Conservation (phyloP, 1,140 invertebrate species). For the Platyura marginata region DNA sequence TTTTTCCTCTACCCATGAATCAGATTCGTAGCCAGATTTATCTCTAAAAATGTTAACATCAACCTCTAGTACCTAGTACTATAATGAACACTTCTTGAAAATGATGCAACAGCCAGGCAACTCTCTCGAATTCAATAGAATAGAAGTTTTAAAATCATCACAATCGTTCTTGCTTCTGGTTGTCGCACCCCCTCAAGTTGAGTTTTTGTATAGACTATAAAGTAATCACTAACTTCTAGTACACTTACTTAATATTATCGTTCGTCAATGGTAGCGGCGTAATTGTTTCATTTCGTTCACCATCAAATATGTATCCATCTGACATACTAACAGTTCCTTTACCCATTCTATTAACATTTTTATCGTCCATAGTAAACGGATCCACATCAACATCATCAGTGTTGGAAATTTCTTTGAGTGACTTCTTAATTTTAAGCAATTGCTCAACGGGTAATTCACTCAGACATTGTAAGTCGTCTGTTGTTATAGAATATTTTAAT, state of each 20-base stretch:
- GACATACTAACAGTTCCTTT: constrained; percentile 4
- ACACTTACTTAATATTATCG: background rate
- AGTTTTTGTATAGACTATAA: no score
- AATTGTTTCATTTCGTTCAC: background rate
- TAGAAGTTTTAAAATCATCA: background rate
- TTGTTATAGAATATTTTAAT: no score
- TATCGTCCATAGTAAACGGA: no score
- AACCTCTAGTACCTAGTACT: no score
- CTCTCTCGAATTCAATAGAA: background rate
- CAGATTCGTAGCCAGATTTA: background rate
- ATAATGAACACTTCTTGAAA: no score
- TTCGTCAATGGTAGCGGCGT: background rate
- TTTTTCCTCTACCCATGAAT: constrained; percentile 18
- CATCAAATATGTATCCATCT: constrained; percentile 9
- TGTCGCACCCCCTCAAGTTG: no score
- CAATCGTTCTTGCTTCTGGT: background rate
- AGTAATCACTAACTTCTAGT: background rate
- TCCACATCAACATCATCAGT: no score
- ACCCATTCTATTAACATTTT: constrained; percentile 2
- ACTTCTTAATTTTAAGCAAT: constrained; percentile 27
- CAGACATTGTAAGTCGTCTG: constrained; percentile 16
- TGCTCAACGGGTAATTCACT: constrained; percentile 30
- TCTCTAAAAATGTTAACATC: no score
- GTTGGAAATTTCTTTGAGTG: constrained; percentile 8
- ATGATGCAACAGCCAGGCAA: no score